Base-by-base conservation (phyloP, 2,888 invertebrate genomes). In the Tolmerus cingulatus region DNA sequence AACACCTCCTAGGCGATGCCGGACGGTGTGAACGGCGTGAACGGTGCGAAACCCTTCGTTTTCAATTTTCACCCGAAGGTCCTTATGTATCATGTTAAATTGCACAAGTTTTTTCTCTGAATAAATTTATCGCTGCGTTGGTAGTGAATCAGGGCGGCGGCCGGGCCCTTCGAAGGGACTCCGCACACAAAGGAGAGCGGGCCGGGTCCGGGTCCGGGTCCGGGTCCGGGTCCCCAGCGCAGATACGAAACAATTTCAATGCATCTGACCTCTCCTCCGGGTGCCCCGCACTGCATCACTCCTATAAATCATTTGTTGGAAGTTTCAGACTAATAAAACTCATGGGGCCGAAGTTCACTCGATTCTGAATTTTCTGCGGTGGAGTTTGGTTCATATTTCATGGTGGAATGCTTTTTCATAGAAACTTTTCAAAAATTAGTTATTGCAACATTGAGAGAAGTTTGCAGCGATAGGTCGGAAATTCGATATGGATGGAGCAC, bases 351-450 rank as follows among this genome's bases (percentile, higher is more conserved):
- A 85, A 85, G 85, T 85, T 85, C 85, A 85, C 85, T 85, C 85
- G 85, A 85, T 85, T 85, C 85, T 85, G 85, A 85, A 85, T 85
- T 85, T 85, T 85, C 85, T 85, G 85, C 85, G 85, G 85, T 85
- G 37, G 74, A 85, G 85, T 85, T 85, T 74, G 85, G 85, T 85
- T 85, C 74, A 85, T 85, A 85, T 85, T 85, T 85, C 85, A 85
- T 85, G 85, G 74, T 85, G 74, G 74, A 74, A 85, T 85, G 85
- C 74, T 74, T 85, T 85, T 85, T 46, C 85, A 74, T 30, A 74
- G 74, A 85, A 85, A 85, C 74, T 85, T 84, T 85, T 85, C 85
- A 85, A 85, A 85, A 85, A 85, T 85, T 85, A 85, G 85, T 85
- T 85, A 85, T 85, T 85, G 74, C 51, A 85, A 85, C 85, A 85